Evolutionary conservation across 1,140 invertebrate genomes (phyloP).

Genomic region (Sitophilus oryzae): DNA sequence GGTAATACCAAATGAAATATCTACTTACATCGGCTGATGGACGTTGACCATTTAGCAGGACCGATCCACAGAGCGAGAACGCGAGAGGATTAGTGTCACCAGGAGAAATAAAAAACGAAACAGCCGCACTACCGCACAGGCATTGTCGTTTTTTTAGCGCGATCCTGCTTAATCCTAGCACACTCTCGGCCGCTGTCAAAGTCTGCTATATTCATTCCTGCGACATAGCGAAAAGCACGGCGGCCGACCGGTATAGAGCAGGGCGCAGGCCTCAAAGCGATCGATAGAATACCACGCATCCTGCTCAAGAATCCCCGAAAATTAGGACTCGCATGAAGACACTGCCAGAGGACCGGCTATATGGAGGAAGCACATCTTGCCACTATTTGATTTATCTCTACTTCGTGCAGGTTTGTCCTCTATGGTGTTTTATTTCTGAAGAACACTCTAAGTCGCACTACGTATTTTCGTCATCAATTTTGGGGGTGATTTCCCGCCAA

Average conservation of each 20-base stretch:
- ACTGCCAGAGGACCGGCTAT: slow-evolving; percentile 13
- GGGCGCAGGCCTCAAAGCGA: slow-evolving; percentile 24
- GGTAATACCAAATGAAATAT: too few relatives aligned
- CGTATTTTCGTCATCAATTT: background rate
- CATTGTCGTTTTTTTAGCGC: slow-evolving; percentile 8
- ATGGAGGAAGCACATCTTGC: slow-evolving; percentile 10
- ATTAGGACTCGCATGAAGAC: slow-evolving; percentile 19
- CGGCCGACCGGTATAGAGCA: slow-evolving; percentile 8
- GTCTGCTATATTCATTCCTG: slow-evolving; percentile 11
- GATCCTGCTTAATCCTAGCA: slow-evolving; percentile 7
- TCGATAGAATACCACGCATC: slow-evolving; percentile 32
- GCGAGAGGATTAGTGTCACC: background rate
- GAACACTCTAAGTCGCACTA: background rate
- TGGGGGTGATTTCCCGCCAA: too few relatives aligned
- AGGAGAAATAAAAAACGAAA: background rate
- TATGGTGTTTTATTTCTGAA: slow-evolving; percentile 1
- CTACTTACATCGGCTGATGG: too few relatives aligned
- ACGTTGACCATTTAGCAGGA: too few relatives aligned
- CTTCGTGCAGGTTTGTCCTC: slow-evolving; percentile 10
- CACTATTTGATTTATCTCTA: slow-evolving; percentile 14
- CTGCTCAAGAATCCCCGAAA: slow-evolving; percentile 28
- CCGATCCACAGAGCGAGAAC: too few relatives aligned
- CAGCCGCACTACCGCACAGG: slow-evolving; percentile 12
- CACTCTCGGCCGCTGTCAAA: slow-evolving; percentile 16
- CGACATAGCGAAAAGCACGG: slow-evolving; percentile 5